Percentiles rank a stretch among this genome's conserved stretches.
phyloP scores from a whole-genome alignment of 2,888 invertebrate species.

The Hydriomena furcata region DNA sequence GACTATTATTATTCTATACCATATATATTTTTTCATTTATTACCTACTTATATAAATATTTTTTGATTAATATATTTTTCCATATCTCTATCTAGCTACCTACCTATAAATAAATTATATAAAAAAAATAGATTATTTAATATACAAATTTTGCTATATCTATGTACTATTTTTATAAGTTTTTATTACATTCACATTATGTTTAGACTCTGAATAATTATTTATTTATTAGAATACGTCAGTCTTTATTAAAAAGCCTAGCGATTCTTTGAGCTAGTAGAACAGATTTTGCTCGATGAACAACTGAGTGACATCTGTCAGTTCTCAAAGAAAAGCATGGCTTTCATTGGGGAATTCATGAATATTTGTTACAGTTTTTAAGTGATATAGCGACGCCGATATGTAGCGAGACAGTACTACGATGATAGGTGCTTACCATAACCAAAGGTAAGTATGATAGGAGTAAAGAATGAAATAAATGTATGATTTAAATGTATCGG shows the following conservation, averaged over 20 bases:
- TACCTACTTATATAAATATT: constrained; percentile 16
- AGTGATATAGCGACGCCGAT: constrained; percentile 73
- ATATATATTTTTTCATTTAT: constrained; percentile 3
- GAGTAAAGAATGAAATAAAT: constrained; percentile 33
- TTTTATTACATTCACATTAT: not conserved
- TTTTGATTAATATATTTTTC: too few relatives aligned
- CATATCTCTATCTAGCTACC: not conserved
- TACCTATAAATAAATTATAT: too few relatives aligned
- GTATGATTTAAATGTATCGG: constrained; percentile 19
- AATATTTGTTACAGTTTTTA: constrained; percentile 83
- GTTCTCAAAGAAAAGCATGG: constrained; percentile 62
- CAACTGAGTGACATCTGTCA: constrained; percentile 14
- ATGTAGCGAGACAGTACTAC: constrained; percentile 56
- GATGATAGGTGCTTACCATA: constrained; percentile 60
- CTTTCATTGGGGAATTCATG: constrained; percentile 76
- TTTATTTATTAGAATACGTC: constrained; percentile 27
- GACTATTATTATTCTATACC: constrained; percentile 40
- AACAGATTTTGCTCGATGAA: constrained; percentile 7
- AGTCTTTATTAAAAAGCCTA: constrained; percentile 43
- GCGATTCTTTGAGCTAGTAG: constrained; percentile 49
- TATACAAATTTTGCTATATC: not conserved
- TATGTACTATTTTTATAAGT: too few relatives aligned
- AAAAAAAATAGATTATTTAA: too few relatives aligned
- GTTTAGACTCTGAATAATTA: constrained; percentile 7
- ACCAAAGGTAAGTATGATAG: constrained; percentile 67